Evolutionary conservation across 2,888 invertebrate species (phyloP).

Genomic region (Amaurobius ferox): DNA sequence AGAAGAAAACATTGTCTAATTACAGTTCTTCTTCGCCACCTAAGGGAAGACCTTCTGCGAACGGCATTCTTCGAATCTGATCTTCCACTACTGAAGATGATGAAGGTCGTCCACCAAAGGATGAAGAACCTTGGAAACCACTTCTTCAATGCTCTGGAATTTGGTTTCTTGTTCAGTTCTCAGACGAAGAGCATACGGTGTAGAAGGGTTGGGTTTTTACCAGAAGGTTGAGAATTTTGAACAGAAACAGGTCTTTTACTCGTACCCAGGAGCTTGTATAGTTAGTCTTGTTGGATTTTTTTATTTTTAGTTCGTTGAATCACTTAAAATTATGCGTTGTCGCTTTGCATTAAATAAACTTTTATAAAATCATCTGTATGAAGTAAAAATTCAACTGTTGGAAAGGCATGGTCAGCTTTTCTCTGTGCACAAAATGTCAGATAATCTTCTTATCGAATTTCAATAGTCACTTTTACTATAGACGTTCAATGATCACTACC

Average conservation of each 20-base stretch:
- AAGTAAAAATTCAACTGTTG: too few species aligned
- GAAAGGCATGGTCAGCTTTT: too few species aligned
- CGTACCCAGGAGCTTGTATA: background rate
- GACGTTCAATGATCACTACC: too few species aligned
- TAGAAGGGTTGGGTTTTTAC: background rate
- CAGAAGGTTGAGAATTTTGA: slow-evolving; percentile 26
- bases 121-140: slow-evolving; percentile 34
- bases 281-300: too few species aligned
- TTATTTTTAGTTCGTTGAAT: too few species aligned
- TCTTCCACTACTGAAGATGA: slow-evolving; percentile 2
- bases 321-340: too few species aligned
- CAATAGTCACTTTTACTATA: too few species aligned
- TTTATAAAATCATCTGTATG: too few species aligned
- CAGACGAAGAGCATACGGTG: background rate
- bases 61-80: slow-evolving; percentile 14
- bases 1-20: slow-evolving; percentile 25
- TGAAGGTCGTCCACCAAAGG: slow-evolving; percentile 32
- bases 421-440: too few species aligned
- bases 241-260: background rate
- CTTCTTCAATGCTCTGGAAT: slow-evolving; percentile 49
- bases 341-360: too few species aligned
- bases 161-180: slow-evolving; percentile 10
- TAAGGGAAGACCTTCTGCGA: slow-evolving; percentile 45
- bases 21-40: slow-evolving; percentile 2
- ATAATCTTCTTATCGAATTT: too few species aligned